Conservation (phyloP, 53 echinoderm and acorn worm genomes). For the Arbacia lixula region DNA sequence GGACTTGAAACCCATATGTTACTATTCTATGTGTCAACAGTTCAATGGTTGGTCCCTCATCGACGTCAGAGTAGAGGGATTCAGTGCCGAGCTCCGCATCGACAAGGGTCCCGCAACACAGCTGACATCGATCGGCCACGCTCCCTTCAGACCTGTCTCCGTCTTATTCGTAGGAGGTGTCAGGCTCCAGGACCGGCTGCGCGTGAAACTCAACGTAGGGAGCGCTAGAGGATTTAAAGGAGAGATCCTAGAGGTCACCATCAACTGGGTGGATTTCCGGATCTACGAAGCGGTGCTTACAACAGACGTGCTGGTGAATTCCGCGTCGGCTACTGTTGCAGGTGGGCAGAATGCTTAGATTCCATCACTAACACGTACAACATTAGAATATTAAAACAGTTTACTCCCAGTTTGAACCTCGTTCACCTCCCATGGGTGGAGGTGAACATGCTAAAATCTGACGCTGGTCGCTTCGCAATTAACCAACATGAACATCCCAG, state of each 20-base stretch:
- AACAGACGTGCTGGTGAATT: constrained; percentile 61
- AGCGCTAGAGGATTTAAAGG: constrained; percentile 63
- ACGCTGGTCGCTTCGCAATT: too few relatives aligned
- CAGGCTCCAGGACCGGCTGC: constrained; percentile 12
- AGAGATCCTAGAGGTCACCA: constrained; percentile 65
- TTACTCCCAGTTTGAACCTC: too few relatives aligned
- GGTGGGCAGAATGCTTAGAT: constrained; percentile 48
- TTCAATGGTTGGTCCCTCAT: constrained; percentile 70
- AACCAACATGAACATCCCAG: too few relatives aligned
- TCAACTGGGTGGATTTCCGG: constrained; percentile 61
- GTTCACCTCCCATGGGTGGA: too few relatives aligned
- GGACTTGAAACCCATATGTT: too few relatives aligned
- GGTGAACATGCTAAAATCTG: too few relatives aligned
- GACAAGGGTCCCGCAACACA: constrained; percentile 84
- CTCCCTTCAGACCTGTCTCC: constrained; percentile 36
- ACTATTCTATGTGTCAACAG: too few relatives aligned
- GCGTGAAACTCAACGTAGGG: constrained; percentile 45
- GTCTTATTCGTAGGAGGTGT: constrained; percentile 72
- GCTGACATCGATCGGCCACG: constrained; percentile 55
- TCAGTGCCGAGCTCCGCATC: constrained; percentile 72
- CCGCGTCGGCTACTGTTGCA: constrained; percentile 75
- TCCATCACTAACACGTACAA: too few relatives aligned
- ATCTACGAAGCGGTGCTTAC: constrained; percentile 68
- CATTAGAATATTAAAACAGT: too few relatives aligned
- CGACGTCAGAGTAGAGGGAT: constrained; percentile 52